A percentile compares a stretch with the other conserved stretches of the same genome.
phyloP scores from a whole-genome alignment of 2,888 invertebrate species.

The Mythimna pallens region DNA sequence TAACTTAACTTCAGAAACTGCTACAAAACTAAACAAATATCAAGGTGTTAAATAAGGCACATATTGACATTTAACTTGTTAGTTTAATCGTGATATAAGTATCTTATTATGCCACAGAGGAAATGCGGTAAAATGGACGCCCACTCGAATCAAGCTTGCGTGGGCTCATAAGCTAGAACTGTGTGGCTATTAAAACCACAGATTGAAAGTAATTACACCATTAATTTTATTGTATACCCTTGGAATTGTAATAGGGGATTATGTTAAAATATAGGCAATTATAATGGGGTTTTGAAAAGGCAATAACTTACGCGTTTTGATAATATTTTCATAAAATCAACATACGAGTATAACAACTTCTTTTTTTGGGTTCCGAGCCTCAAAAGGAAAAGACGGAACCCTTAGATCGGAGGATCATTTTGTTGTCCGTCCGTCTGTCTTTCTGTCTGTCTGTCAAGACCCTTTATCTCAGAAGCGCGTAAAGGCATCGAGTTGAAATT shows the following conservation, averaged over 20 bases:
- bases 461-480: no score
- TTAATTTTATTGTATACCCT: slow-evolving; percentile 37
- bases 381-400: no score
- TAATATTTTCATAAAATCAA: neutral
- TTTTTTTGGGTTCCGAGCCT: no score
- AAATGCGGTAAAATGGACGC: slow-evolving; percentile 32
- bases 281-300: slow-evolving; percentile 1
- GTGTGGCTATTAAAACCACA: slow-evolving; percentile 36
- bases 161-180: slow-evolving; percentile 24
- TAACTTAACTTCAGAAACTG: no score
- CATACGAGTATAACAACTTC: no score
- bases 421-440: no score
- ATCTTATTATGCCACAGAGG: slow-evolving; percentile 15
- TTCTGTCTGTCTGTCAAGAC: no score
- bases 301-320: neutral
- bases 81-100: slow-evolving; percentile 30
- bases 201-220: slow-evolving; percentile 33
- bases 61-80: slow-evolving; percentile 16
- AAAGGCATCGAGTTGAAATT: no score
- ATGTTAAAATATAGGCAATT: slow-evolving; percentile 22
- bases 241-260: slow-evolving; percentile 31
- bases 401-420: no score
- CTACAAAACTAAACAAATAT: no score
- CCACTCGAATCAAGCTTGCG: slow-evolving; percentile 34
- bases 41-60: neutral